Base-by-base conservation (phyloP, 1,140 invertebrate genomes). In the Carcinoscorpius rotundicauda region DNA sequence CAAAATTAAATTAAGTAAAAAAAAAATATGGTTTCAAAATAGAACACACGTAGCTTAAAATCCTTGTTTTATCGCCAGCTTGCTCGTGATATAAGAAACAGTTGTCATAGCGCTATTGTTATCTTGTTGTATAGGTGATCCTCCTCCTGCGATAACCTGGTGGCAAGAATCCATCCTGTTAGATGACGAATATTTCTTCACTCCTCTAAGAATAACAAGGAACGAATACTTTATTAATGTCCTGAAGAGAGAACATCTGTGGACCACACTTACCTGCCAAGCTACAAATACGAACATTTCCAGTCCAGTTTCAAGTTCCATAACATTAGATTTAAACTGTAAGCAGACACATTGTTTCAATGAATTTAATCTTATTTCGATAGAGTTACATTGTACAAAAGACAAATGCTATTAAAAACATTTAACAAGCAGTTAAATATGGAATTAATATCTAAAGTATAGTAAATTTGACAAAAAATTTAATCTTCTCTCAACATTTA, bases 301-400 rank as follows among this genome's bases (percentile, higher is more conserved):
- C 3, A 60, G 62, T 48, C 70, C 73, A 55, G 78, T 91, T 48
- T 85, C 86, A 59, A 82, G 87, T 8, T 86, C 87, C 29, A 85
- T 93, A 50, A 86, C 86, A 72, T 81, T 94, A 65, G 88, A 93
- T 77, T 92, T 94, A 87, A 88, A 89, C 75, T 85, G 88, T 91
- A 81, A 87, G 87, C 87, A 29, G 29, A 29, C 29, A 29, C 29
- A 29, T 29, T 29, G 29, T 29, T 29, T 29, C 29, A 29, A 29
- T 29, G 29, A 29, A 29, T 29, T 29, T 29, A 29, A 29, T 29
- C 29, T 29, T 29, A 29, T 29, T 29, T 1, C 29, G 29, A 29
- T 29, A 29, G 2, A 29, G 29, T 29, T 29, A 29, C 29, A 29
- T 29, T 29, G 29, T 29, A 29, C 0, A 29, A 29, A 29, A 29